These are phyloP conservation scores for Hirtodrosophila trivittata DNA, from an alignment of 2,888 invertebrate species.

Conservation along the genomic window DNA sequence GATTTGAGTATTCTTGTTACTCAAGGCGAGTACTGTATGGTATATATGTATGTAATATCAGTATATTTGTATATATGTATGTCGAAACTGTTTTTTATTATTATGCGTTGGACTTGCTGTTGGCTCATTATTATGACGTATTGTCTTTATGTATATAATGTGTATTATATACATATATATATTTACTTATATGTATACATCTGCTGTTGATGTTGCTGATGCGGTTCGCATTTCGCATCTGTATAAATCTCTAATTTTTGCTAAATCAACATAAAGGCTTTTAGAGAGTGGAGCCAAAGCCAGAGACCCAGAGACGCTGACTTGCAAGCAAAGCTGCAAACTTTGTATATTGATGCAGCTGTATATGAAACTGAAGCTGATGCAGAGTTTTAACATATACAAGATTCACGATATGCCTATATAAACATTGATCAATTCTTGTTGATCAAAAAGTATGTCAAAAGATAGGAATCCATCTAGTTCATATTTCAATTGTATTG, in stretches of 20 bases:
- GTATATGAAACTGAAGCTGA: constrained; percentile 13
- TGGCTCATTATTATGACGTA: constrained; percentile 70
- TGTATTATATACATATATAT: not conserved
- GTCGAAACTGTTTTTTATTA: constrained; percentile 57
- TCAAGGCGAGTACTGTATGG: too few relatives aligned
- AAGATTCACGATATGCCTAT: constrained; percentile 29
- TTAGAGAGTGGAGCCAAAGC: constrained; percentile 28
- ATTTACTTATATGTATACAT: not conserved
- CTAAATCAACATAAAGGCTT: constrained; percentile 62
- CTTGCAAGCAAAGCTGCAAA: constrained; percentile 19
- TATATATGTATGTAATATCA: too few relatives aligned
- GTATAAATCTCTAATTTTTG: constrained; percentile 48
- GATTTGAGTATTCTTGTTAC: too few relatives aligned
- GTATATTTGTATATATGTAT: constrained; percentile 28
- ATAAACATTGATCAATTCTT: constrained; percentile 36
- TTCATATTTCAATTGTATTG: too few relatives aligned
- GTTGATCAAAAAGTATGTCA: too few relatives aligned
- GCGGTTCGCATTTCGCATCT: constrained; percentile 53
- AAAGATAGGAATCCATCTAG: too few relatives aligned
- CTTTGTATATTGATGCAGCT: constrained; percentile 48
- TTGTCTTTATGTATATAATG: constrained; percentile 37
- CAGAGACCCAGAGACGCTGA: constrained; percentile 6
- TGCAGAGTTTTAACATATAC: constrained; percentile 33
- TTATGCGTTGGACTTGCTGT: constrained; percentile 52
- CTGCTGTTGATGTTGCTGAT: constrained; percentile 31